A percentile compares a stretch with the other conserved stretches of the same genome.
Conservation (phyloP, 1,140 invertebrate genomes). For the Saccostrea echinata region DNA sequence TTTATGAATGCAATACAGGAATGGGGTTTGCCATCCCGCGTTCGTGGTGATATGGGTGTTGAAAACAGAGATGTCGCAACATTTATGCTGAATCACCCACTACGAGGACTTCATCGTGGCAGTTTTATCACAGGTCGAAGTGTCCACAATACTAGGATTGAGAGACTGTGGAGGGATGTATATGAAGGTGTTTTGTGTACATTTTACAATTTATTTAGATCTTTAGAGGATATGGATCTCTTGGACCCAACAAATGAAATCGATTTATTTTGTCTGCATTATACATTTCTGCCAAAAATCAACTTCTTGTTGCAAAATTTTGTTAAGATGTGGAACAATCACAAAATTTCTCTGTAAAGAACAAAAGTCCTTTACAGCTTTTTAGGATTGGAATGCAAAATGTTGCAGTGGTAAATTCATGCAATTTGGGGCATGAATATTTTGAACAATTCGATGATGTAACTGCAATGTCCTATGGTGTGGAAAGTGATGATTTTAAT, state of each 20-base stretch:
- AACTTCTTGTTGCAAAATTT: not conserved
- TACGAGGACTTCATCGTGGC: not conserved
- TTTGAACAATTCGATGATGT: not conserved
- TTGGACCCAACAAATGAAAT: not conserved
- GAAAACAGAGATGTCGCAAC: constrained; percentile 28
- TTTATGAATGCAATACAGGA: too few species aligned
- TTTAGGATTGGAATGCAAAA: not conserved
- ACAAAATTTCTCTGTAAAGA: not conserved
- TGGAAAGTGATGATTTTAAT: too few species aligned
- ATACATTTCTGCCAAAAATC: not conserved
- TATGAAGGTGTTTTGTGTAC: not conserved
- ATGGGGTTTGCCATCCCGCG: too few species aligned
- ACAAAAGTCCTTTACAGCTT: not conserved
- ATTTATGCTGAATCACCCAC: not conserved
- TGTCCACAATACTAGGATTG: too few species aligned
- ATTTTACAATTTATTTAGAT: not conserved
- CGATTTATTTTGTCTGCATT: not conserved
- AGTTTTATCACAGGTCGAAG: not conserved
- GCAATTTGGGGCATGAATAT: not conserved
- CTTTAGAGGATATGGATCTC: not conserved
- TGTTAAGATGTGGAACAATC: not conserved
- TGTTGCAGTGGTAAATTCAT: not conserved
- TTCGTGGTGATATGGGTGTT: constrained; percentile 11
- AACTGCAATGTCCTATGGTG: too few species aligned
- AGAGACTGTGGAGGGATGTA: not conserved